phyloP scores from a whole-genome alignment of 2,113 vertebrate genomes.

The Catharus bicknelli region DNA sequence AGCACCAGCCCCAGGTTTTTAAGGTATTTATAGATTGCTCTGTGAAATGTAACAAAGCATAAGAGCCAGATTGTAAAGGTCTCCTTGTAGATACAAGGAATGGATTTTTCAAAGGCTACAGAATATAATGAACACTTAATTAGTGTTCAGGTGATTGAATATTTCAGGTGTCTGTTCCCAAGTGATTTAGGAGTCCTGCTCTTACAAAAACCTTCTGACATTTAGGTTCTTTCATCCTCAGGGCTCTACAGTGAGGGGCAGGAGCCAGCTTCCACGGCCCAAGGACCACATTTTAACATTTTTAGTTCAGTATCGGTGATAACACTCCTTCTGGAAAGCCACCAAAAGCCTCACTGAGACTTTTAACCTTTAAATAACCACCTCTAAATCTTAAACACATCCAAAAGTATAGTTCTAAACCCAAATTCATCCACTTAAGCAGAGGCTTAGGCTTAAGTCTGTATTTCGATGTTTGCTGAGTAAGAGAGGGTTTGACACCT shows the following conservation, averaged over 20 bases:
- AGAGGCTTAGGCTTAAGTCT: neutral
- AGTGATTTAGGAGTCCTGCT: neutral
- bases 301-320: neutral
- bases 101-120: conserved; percentile 4
- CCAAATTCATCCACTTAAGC: neutral
- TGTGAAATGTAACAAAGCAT: neutral
- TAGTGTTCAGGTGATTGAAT: neutral
- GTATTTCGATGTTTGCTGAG: neutral
- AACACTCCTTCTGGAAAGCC: neutral
- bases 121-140: neutral
- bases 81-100: neutral
- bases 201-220: neutral
- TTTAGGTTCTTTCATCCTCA: neutral
- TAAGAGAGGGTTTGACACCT: neutral
- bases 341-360: neutral
- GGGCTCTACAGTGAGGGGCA: neutral
- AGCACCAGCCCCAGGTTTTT: neutral
- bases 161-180: neutral
- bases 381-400: neutral
- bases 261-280: neutral
- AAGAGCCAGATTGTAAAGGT: neutral
- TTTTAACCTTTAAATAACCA: neutral
- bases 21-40: neutral
- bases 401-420: neutral
- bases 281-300: neutral